phyloP scores from a whole-genome alignment of 2,113 vertebrate species.

The Lasiurus borealis region DNA sequence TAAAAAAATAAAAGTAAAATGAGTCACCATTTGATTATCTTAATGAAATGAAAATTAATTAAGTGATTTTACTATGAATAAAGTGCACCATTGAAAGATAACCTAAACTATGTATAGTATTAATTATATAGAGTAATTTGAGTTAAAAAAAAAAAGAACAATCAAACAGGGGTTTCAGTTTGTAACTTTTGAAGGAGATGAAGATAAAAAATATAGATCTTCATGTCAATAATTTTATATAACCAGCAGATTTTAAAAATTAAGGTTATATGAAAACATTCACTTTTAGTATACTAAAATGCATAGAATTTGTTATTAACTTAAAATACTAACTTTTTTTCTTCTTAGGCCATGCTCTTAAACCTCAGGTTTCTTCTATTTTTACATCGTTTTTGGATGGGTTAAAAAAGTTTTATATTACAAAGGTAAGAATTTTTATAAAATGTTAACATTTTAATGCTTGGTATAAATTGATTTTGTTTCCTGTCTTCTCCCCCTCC shows the following conservation, averaged over 20 bases:
- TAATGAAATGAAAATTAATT: constrained; percentile 77
- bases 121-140: constrained; percentile 73
- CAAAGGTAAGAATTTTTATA: constrained; percentile 92
- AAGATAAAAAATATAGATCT: constrained; percentile 1
- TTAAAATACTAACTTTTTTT: constrained; percentile 75
- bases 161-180: background rate
- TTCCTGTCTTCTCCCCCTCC: background rate
- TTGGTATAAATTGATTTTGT: constrained; percentile 25
- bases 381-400: constrained; percentile 99
- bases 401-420: constrained; percentile 99
- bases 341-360: constrained; percentile 96
- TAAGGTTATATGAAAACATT: background rate
- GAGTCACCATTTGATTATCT: constrained; percentile 38
- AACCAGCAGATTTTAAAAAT: constrained; percentile 10
- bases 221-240: background rate
- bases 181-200: constrained; percentile 58
- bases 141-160: background rate
- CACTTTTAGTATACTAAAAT: constrained; percentile 59
- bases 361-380: constrained; percentile 99
- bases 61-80: constrained; percentile 59
- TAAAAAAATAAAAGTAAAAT: constrained; percentile 67
- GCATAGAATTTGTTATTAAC: constrained; percentile 48
- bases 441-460: constrained; percentile 42
- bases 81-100: constrained; percentile 60
- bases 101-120: constrained; percentile 63